A percentile compares a stretch with the other conserved stretches of the same genome.
Evolutionary conservation across 1,140 invertebrate genomes (phyloP).

Genomic region (Sycobia sp.): DNA sequence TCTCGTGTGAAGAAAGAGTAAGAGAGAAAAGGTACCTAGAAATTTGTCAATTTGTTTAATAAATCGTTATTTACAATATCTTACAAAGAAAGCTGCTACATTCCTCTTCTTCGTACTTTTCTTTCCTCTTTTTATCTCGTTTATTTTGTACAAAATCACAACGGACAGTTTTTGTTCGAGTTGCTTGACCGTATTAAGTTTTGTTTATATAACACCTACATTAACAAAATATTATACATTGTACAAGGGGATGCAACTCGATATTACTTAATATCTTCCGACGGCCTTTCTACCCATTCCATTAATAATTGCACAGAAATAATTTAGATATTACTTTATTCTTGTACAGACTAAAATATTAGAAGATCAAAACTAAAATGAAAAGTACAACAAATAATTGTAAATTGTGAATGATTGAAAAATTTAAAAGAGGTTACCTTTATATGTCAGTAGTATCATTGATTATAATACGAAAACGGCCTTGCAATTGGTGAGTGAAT

Average conservation of each 20-base stretch:
- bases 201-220: constrained; percentile 52
- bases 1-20: constrained; percentile 47
- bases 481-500: constrained; percentile 36
- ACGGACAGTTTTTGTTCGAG: constrained; percentile 43
- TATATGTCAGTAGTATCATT: constrained; percentile 27
- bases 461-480: constrained; percentile 36
- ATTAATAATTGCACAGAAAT: constrained; percentile 21
- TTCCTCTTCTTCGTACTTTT: constrained; percentile 48
- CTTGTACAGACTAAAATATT: too few species aligned
- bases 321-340: too few species aligned
- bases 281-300: constrained; percentile 14
- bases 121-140: constrained; percentile 42
- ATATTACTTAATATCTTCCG: constrained; percentile 37
- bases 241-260: constrained; percentile 49
- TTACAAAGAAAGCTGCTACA: constrained; percentile 60
- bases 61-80: constrained; percentile 63
- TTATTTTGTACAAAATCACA: constrained; percentile 52
- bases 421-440: constrained; percentile 21
- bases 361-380: too few species aligned
- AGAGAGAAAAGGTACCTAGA: constrained; percentile 49
- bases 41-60: constrained; percentile 61
- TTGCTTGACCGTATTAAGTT: constrained; percentile 43
- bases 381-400: too few species aligned
- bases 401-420: background rate
- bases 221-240: constrained; percentile 57